phyloP scores from a whole-genome alignment of 23 tunicate genomes.

The Clavelina lepadiformis region DNA sequence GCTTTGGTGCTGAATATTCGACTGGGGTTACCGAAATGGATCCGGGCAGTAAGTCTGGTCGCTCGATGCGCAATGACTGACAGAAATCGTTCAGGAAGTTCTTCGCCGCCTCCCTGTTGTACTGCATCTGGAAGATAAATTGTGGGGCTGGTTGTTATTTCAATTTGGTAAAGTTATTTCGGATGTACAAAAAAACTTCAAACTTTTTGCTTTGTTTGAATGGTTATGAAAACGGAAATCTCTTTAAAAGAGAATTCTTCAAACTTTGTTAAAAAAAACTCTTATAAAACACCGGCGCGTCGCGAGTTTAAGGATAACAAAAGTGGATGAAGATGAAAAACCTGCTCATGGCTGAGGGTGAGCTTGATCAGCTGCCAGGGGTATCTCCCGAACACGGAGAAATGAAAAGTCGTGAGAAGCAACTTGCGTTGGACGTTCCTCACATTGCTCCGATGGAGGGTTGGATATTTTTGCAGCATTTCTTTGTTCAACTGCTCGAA shows the following conservation, averaged over 20 bases:
- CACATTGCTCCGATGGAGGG: slow-evolving; percentile 78
- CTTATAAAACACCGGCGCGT: too few species aligned
- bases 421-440: slow-evolving; percentile 76
- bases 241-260: background rate
- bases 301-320: slow-evolving; percentile 1
- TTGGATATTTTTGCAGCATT: slow-evolving; percentile 67
- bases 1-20: slow-evolving; percentile 37
- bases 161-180: too few species aligned
- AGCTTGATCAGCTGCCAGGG: slow-evolving; percentile 63
- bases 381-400: slow-evolving; percentile 89
- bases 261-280: background rate
- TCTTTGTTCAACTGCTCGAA: slow-evolving; percentile 71
- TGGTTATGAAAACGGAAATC: background rate
- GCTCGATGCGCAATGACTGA: slow-evolving; percentile 69
- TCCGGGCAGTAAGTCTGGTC: slow-evolving; percentile 79
- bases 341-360: slow-evolving; percentile 65
- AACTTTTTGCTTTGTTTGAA: too few species aligned
- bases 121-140: slow-evolving; percentile 15
- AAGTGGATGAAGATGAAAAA: background rate
- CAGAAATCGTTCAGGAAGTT: slow-evolving; percentile 69
- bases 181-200: too few species aligned
- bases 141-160: too few species aligned
- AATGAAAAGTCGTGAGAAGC: slow-evolving; percentile 86
- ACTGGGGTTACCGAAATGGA: slow-evolving; percentile 26
- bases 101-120: slow-evolving; percentile 22